Evolutionary conservation across 2,888 invertebrate species (phyloP), one percentile per base, ranked within the genome.

Genomic region (Brachycybe producta): DNA sequence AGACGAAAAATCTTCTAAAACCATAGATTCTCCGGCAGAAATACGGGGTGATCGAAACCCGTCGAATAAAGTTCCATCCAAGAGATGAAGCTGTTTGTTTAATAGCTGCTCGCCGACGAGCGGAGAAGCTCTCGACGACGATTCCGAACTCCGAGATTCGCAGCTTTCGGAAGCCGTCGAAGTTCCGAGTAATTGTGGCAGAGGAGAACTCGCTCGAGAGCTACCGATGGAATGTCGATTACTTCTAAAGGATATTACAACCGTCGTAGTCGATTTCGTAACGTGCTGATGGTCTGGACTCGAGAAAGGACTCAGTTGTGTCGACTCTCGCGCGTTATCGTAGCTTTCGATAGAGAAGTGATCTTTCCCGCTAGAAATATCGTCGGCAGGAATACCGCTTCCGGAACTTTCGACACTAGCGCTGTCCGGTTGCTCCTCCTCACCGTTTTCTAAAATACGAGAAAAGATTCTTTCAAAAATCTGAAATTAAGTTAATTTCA

Each of bases 11-110:
- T 38, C 49, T 7, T 34, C 44, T 23, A 41, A 5, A 3, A 53
- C 35, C 53, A 53, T 51, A 30, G 53, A 23, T 24, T 53, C 53
- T 5, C 53, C 53, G 5, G 51, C 53, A 3, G 51, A 46, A n/a
- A 42, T 53, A 15, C 53, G 26, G 15, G 53, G 53, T 2, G 53
- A 53, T 36, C 45, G 38, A 11, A 32, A 41, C 5, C 41, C 54
- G 2, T 23, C 28, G 11, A 36, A 34, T 13, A 35, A n/a, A 5
- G 44, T 35, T 23, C 34, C 15, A 7, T 51, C 41, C 28, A 30
- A 21, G n/a, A 45, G 21, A 11, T 48, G 38, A n/a, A 39, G 27
- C 15, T 26, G 23, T 23, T 48, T 39, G 39, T 48, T 39, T 5
- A 26, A 15, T 8, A 39, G 17, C 5, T 24, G 8, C 26, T 38